These are phyloP conservation scores for Potamarius usumacintae DNA, from an alignment of 2,113 vertebrate genomes.

Conservation along the genomic window DNA sequence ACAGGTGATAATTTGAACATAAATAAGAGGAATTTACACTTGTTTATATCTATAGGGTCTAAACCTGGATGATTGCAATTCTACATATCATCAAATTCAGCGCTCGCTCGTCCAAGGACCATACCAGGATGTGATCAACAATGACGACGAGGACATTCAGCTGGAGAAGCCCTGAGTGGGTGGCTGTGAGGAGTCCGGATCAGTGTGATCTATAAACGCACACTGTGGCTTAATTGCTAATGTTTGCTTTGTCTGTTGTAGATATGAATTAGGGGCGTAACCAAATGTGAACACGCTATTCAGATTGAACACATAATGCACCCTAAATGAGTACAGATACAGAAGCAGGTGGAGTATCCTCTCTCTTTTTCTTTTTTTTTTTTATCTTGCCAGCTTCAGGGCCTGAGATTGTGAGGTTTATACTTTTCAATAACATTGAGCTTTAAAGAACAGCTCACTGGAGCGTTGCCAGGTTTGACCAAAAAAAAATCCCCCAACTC, in stretches of 20 bases:
- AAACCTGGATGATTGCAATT: slow-evolving; percentile 69
- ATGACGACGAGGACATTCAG: slow-evolving; percentile 62
- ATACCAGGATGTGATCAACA: slow-evolving; percentile 71
- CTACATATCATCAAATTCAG: slow-evolving; percentile 72
- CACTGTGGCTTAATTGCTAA: neutral
- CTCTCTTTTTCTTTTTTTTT: neutral
- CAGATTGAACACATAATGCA: neutral
- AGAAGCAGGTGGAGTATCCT: neutral
- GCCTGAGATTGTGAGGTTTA: neutral
- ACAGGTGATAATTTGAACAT: neutral
- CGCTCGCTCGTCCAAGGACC: slow-evolving; percentile 54
- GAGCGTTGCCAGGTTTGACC: neutral
- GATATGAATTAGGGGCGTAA: neutral
- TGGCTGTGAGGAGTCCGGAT: neutral
- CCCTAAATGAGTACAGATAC: neutral
- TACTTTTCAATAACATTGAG: neutral
- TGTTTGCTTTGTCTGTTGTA: neutral
- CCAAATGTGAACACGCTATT: neutral
- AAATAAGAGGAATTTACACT: neutral
- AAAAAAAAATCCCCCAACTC: neutral
- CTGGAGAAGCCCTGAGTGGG: slow-evolving; percentile 72
- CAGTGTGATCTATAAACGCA: neutral
- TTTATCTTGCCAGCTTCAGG: neutral
- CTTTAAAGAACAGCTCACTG: neutral
- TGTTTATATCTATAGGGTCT: slow-evolving; percentile 65